Conservation (phyloP, 2,888 invertebrate genomes). For the Hydroisotoma schaefferi region DNA sequence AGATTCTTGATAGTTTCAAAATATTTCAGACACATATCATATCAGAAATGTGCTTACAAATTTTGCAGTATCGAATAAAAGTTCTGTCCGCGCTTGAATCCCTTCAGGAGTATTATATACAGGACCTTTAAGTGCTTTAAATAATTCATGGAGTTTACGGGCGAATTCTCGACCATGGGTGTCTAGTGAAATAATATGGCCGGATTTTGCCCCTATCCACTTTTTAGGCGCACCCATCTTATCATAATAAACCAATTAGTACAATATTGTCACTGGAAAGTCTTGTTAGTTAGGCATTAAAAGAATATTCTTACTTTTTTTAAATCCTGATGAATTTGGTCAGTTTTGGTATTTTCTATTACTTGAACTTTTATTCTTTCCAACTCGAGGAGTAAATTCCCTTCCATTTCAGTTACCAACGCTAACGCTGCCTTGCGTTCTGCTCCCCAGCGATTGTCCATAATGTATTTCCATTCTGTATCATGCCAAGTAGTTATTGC, state of each 20-base stretch:
- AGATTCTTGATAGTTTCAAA: no score
- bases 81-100: background rate
- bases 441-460: conserved; percentile 45
- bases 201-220: conserved; percentile 56
- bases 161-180: background rate
- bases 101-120: background rate
- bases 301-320: conserved; percentile 12
- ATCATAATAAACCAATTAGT: background rate
- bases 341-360: conserved; percentile 24
- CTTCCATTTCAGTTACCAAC: conserved; percentile 44
- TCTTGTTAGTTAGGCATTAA: no score
- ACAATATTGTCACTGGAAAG: no score
- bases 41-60: no score
- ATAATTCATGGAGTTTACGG: background rate
- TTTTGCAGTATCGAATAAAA: no score
- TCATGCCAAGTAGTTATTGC: conserved; percentile 46
- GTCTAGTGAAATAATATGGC: background rate
- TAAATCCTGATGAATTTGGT: conserved; percentile 20
- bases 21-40: no score
- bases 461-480: conserved; percentile 42
- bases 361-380: conserved; percentile 41
- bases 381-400: conserved; percentile 41
- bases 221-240: conserved; percentile 59
- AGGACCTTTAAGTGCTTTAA: background rate
- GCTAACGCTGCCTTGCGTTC: conserved; percentile 47